Percentiles rank a stretch among this genome's conserved stretches.
phyloP scores from a whole-genome alignment of 2,888 invertebrate species.

The Sialis fuliginosa region DNA sequence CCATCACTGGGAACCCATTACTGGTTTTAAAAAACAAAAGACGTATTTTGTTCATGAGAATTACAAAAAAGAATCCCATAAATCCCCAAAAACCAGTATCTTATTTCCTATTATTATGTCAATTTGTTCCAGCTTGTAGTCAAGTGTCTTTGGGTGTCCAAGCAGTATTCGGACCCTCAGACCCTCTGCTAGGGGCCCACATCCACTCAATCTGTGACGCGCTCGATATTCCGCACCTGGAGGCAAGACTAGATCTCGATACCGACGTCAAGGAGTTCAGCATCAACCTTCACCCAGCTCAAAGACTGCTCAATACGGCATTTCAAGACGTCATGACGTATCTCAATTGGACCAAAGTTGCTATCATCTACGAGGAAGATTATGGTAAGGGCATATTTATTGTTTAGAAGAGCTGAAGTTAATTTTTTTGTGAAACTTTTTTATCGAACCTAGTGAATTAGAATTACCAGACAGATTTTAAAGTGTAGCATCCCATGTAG shows the following conservation, averaged over 20 bases:
- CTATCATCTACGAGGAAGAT: slow-evolving; percentile 65
- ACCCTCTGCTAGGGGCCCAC: slow-evolving; percentile 51
- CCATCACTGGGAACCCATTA: too few relatives aligned
- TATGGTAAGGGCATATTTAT: slow-evolving; percentile 31
- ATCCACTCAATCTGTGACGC: slow-evolving; percentile 68
- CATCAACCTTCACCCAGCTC: slow-evolving; percentile 63
- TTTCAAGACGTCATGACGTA: slow-evolving; percentile 59
- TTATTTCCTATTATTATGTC: too few relatives aligned
- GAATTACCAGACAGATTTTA: too few relatives aligned
- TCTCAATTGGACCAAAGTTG: slow-evolving; percentile 65
- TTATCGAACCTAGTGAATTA: too few relatives aligned
- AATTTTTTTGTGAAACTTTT: slow-evolving; percentile 6
- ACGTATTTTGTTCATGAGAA: too few relatives aligned
- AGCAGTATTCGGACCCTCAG: slow-evolving; percentile 63
- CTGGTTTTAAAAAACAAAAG: too few relatives aligned
- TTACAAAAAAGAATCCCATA: too few relatives aligned
- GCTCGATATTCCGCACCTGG: slow-evolving; percentile 62
- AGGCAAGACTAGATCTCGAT: slow-evolving; percentile 44
- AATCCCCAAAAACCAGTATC: too few relatives aligned
- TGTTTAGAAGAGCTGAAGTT: background rate
- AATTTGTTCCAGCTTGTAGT: slow-evolving; percentile 42
- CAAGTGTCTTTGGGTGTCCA: slow-evolving; percentile 52
- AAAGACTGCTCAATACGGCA: slow-evolving; percentile 50
- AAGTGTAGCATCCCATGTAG: too few relatives aligned
- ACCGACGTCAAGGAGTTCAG: slow-evolving; percentile 45